These are phyloP conservation scores for Eupithecia abbreviata DNA, from an alignment of 2,888 invertebrate genomes.

Conservation along the genomic window DNA sequence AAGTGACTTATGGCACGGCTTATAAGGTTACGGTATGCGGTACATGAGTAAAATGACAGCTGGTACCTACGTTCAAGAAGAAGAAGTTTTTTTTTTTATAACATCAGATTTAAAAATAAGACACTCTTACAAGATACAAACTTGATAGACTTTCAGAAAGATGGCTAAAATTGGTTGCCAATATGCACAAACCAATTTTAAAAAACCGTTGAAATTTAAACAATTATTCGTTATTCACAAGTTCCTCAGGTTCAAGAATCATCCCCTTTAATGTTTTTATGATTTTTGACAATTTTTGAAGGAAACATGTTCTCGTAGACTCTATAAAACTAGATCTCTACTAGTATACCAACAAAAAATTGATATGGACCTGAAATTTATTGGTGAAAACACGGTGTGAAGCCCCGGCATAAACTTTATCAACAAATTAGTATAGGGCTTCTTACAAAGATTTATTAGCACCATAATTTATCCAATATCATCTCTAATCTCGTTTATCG, in stretches of 20 bases:
- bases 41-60: neutral
- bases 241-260: no score
- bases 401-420: neutral
- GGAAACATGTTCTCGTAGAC: neutral
- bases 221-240: no score
- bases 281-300: no score
- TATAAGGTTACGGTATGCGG: neutral
- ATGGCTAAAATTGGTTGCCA: neutral
- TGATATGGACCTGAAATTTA: neutral
- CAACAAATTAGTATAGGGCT: conserved; percentile 5
- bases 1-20: neutral
- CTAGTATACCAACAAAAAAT: neutral
- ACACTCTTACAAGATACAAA: no score
- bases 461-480: conserved; percentile 17
- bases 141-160: neutral
- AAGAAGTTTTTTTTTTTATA: neutral
- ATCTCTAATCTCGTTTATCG: conserved; percentile 15
- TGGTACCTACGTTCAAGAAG: neutral
- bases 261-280: no score
- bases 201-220: no score
- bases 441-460: conserved; percentile 15
- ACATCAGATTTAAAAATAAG: neutral
- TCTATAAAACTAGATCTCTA: neutral
- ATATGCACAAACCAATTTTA: neutral
- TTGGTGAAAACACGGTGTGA: neutral